Evolutionary conservation across 2,888 invertebrate species (phyloP), one percentile per base, ranked within the genome.

Genomic region (Dolomedes plantarius): DNA sequence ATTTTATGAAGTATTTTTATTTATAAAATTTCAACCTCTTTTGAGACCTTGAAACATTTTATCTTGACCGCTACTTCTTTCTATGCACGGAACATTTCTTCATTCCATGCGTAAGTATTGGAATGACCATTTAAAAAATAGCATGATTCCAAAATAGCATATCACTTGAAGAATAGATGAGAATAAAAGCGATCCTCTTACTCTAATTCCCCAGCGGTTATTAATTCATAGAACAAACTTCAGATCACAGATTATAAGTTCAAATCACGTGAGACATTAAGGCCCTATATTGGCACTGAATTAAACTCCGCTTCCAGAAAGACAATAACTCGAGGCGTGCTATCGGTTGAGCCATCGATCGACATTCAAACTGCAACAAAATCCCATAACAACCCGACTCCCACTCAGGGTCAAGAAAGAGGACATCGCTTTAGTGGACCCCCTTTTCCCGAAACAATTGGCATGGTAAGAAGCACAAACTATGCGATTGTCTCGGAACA

Each of bases 311-410:
- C 2, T 9, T 36, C 9, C 36, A 36, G 5, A 6, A 36, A 16
- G 23, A 56, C 56, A 56, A 56, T 56, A 56, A 56, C 56, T 16
- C 5, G 23, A 23, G 16, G 16, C 5, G n/a, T n/a, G 23, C 56
- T 56, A 56, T 56, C 56, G 2, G 5, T 23, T 23, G 3, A 56
- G 3, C 56, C 56, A 56, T 56, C 56, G 56, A 23, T 23, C 56
- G 56, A 56, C 11, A 56, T 56, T 11, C 56, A 56, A 56, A 56
- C 19, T 56, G 56, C 56, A 6, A 56, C 56, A 56, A 56, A 56
- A 56, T 56, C 56, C 56, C 56, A 56, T 56, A 56, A 56, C 56
- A 23, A 56, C 56, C 56, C 23, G 9, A 19, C 23, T 23, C 56
- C 56, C 19, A 46, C 41, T 46, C 56, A 56, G 23, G 56, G 56